Percentiles rank a stretch among this genome's conserved stretches.
Conservation (phyloP, 2,113 vertebrate genomes). For the Pleuronectes platessa region DNA sequence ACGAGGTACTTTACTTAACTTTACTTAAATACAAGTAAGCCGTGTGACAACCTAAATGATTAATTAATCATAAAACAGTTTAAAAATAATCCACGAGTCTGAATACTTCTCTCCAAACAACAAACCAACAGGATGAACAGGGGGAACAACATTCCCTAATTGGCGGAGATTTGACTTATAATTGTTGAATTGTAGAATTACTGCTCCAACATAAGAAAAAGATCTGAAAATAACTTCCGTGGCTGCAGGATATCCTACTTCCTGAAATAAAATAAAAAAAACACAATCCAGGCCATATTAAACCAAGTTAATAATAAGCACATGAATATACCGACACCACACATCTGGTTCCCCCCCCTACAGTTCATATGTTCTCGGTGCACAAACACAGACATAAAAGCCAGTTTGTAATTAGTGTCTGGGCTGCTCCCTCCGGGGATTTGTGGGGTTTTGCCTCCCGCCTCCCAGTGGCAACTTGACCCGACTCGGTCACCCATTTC, state of each 20-base stretch:
- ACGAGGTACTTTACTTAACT: no score
- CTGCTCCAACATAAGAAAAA: no score
- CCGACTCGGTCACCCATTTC: slow-evolving; percentile 51
- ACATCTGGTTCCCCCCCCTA: slow-evolving; percentile 32
- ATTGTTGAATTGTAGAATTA: no score
- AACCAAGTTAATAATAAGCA: slow-evolving; percentile 12
- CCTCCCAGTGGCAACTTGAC: slow-evolving; percentile 58
- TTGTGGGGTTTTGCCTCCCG: slow-evolving; percentile 54
- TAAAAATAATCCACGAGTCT: no score
- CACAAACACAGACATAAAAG: slow-evolving; percentile 53
- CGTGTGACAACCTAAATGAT: no score
- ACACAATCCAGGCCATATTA: slow-evolving; percentile 24
- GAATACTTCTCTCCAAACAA: no score
- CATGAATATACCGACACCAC: neutral
- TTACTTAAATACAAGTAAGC: no score
- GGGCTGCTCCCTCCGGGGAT: slow-evolving; percentile 55
- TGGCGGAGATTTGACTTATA: no score
- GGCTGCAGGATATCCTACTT: neutral
- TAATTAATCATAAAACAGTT: no score
- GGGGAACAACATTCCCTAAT: no score
- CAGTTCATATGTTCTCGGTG: slow-evolving; percentile 1
- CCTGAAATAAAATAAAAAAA: slow-evolving; percentile 9
- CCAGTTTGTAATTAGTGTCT: slow-evolving; percentile 66
- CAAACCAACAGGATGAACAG: no score
- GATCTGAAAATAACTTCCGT: neutral